phyloP scores from a whole-genome alignment of 2,888 invertebrate genomes.

The Agrochola macilenta region DNA sequence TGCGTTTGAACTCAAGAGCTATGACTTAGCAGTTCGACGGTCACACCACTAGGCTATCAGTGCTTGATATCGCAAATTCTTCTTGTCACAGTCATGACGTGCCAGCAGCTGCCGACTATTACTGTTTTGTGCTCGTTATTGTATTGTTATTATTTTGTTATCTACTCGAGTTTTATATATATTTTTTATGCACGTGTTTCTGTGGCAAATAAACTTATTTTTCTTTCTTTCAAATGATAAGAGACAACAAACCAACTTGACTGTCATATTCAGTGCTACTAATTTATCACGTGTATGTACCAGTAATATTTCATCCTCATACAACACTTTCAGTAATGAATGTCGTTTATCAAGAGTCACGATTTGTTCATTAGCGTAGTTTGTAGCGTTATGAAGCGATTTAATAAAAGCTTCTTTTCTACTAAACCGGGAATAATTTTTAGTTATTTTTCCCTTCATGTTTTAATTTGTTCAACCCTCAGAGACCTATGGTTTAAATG shows the following conservation, averaged over 20 bases:
- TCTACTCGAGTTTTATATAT: too few relatives aligned
- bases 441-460: neutral
- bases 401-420: neutral
- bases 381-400: neutral
- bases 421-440: neutral
- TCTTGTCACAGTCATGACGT: too few relatives aligned
- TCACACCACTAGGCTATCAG: too few relatives aligned
- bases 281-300: slow-evolving; percentile 18
- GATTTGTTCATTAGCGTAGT: slow-evolving; percentile 14
- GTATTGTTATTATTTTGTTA: too few relatives aligned
- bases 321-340: slow-evolving; percentile 31
- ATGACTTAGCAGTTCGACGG: too few relatives aligned
- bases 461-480: neutral
- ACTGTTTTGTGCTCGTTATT: too few relatives aligned
- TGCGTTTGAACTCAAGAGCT: too few relatives aligned
- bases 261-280: neutral
- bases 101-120: too few relatives aligned
- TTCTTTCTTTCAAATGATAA: too few relatives aligned
- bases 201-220: too few relatives aligned
- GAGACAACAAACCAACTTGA: neutral
- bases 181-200: too few relatives aligned
- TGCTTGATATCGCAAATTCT: neutral
- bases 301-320: slow-evolving; percentile 22
- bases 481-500: neutral
- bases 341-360: slow-evolving; percentile 20